Evolutionary conservation across 2,797 vertebrate species (phyloP).

Genomic region (Danio jaintianensis): DNA sequence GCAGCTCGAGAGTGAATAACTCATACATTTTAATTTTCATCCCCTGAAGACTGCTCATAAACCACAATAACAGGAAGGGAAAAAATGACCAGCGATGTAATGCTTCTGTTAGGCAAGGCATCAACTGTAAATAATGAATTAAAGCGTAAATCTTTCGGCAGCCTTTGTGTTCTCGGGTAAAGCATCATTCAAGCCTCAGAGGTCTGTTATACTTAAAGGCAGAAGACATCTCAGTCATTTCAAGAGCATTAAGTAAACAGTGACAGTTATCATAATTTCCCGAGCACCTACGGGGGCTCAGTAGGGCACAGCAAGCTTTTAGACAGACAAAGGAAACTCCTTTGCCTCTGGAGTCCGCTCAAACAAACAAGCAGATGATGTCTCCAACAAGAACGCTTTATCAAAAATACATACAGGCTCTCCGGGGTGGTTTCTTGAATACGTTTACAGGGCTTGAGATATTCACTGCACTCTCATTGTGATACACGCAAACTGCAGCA

Average conservation of each 20-base stretch:
- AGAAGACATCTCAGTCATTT: constrained; percentile 37
- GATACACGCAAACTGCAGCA: neutral
- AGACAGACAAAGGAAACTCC: constrained; percentile 40
- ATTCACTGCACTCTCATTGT: constrained; percentile 17
- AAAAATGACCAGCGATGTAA: constrained; percentile 10
- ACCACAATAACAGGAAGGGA: neutral
- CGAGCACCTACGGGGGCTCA: constrained; percentile 16
- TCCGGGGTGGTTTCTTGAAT: constrained; percentile 29
- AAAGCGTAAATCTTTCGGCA: constrained; percentile 18
- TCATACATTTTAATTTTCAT: neutral
- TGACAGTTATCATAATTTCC: constrained; percentile 47
- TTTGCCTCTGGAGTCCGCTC: constrained; percentile 31
- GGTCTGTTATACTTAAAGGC: constrained; percentile 24
- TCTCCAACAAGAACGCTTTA: constrained; percentile 42
- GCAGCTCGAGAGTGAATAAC: neutral
- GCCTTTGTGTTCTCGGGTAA: constrained; percentile 5
- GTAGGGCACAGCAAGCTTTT: neutral
- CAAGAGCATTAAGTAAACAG: constrained; percentile 41
- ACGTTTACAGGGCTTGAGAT: constrained; percentile 7
- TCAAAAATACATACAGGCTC: constrained; percentile 40
- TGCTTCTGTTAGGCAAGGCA: constrained; percentile 27
- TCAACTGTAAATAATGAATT: constrained; percentile 33
- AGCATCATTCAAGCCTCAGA: constrained; percentile 20
- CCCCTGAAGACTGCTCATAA: neutral
- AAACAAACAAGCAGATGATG: constrained; percentile 46